A percentile compares a stretch with the other conserved stretches of the same genome.
Evolutionary conservation across 2,797 vertebrate species (phyloP).

Genomic region (Euphonia xanthogaster): DNA sequence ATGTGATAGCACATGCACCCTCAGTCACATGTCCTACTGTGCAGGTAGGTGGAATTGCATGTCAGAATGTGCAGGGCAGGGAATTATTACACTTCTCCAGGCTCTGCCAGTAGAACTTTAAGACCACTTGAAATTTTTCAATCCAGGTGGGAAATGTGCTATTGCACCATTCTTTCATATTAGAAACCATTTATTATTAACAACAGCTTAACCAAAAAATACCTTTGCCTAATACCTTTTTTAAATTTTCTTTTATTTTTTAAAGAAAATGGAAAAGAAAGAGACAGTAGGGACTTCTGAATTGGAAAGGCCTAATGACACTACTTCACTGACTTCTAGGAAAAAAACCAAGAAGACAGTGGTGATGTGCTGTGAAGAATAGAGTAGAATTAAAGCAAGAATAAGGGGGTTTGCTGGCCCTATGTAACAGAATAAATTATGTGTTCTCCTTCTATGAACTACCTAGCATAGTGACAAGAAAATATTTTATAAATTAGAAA

Average conservation of each 20-base stretch:
- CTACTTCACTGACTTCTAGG: background rate
- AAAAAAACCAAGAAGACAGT: rapidly evolving
- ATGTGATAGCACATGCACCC: background rate
- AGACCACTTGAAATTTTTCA: background rate
- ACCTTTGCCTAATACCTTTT: background rate
- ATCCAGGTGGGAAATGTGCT: background rate
- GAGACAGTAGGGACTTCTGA: background rate
- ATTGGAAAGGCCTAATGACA: background rate
- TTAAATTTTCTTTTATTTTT: too few species aligned
- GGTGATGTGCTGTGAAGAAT: background rate
- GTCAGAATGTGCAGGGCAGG: background rate
- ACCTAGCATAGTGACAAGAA: background rate
- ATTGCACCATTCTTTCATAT: background rate
- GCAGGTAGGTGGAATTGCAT: background rate
- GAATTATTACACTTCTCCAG: background rate
- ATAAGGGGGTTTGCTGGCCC: rapidly evolving
- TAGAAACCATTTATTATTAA: background rate
- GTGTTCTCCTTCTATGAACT: background rate
- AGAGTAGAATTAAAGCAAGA: background rate
- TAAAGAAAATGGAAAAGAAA: background rate
- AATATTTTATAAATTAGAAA: background rate
- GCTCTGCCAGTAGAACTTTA: background rate
- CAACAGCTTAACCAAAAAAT: background rate
- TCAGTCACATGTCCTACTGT: background rate
- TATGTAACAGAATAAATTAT: background rate